phyloP scores from a whole-genome alignment of 1,140 invertebrate species.

The Ceratina calcarata region DNA sequence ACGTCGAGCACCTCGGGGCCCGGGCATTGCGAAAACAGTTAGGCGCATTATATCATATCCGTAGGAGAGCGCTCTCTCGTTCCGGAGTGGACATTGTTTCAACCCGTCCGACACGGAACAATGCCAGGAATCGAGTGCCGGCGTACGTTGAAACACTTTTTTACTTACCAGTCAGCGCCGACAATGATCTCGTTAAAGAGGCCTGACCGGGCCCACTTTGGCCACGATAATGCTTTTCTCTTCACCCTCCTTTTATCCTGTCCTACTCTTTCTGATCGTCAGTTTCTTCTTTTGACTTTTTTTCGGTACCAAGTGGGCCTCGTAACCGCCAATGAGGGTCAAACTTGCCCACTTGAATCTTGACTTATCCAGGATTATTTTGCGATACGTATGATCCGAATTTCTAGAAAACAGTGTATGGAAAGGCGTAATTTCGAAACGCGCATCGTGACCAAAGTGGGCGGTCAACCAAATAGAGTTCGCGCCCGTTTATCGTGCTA shows the following conservation, averaged over 20 bases:
- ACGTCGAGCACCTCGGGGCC: constrained; percentile 8
- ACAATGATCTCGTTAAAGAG: constrained; percentile 53
- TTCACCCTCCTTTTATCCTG: constrained; percentile 56
- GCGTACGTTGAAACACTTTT: constrained; percentile 50
- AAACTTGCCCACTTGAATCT: too few relatives aligned
- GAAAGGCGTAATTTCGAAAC: constrained; percentile 5
- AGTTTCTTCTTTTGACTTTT: constrained; percentile 56
- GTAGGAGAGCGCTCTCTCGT: background rate
- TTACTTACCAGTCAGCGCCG: constrained; percentile 37
- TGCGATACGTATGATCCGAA: too few relatives aligned
- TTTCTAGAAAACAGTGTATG: too few relatives aligned
- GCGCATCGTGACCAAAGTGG: constrained; percentile 15
- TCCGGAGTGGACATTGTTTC: constrained; percentile 59
- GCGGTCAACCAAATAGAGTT: constrained; percentile 26
- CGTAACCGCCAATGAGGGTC: background rate
- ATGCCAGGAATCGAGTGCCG: constrained; percentile 36
- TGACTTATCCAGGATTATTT: background rate
- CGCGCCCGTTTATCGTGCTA: constrained; percentile 24
- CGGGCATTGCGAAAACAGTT: constrained; percentile 35
- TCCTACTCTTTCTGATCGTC: constrained; percentile 25
- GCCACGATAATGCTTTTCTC: constrained; percentile 51
- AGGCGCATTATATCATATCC: constrained; percentile 40
- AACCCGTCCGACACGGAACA: constrained; percentile 40
- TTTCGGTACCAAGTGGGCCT: background rate
- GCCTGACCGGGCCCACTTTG: constrained; percentile 39